phyloP scores from a whole-genome alignment of 2,113 vertebrate genomes.

The Tychaedon coryphoeus region DNA sequence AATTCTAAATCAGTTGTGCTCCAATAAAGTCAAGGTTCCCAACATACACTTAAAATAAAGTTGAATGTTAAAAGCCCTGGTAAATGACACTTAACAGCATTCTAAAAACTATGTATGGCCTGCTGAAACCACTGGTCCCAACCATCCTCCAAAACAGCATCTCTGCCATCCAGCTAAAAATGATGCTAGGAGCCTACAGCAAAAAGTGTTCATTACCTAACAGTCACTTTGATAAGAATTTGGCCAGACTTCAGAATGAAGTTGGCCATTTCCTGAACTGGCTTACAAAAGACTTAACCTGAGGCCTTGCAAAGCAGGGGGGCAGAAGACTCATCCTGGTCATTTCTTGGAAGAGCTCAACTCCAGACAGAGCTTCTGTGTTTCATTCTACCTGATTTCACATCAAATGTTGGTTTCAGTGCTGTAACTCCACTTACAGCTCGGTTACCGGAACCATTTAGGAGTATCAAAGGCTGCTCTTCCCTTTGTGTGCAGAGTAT shows the following conservation, averaged over 20 bases:
- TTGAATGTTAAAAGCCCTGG: background rate
- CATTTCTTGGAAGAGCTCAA: background rate
- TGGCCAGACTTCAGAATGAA: background rate
- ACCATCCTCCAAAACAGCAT: background rate
- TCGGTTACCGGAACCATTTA: background rate
- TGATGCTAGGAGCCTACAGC: background rate
- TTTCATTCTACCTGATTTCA: background rate
- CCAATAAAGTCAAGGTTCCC: background rate
- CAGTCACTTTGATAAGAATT: background rate
- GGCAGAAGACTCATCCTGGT: background rate
- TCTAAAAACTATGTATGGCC: background rate
- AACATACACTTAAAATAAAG: background rate
- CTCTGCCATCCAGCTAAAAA: background rate
- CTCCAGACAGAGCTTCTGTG: background rate
- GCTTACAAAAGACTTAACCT: background rate
- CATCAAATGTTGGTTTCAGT: background rate
- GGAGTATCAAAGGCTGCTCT: background rate
- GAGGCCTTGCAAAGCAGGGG: background rate
- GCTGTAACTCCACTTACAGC: accelerated
- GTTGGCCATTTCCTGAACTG: background rate
- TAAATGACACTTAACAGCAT: background rate
- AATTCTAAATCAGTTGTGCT: background rate
- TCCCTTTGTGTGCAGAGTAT: background rate
- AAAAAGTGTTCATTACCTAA: background rate
- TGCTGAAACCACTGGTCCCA: background rate